Evolutionary conservation across 1,140 invertebrate species (phyloP).

Genomic region (Drosophila arawakana): DNA sequence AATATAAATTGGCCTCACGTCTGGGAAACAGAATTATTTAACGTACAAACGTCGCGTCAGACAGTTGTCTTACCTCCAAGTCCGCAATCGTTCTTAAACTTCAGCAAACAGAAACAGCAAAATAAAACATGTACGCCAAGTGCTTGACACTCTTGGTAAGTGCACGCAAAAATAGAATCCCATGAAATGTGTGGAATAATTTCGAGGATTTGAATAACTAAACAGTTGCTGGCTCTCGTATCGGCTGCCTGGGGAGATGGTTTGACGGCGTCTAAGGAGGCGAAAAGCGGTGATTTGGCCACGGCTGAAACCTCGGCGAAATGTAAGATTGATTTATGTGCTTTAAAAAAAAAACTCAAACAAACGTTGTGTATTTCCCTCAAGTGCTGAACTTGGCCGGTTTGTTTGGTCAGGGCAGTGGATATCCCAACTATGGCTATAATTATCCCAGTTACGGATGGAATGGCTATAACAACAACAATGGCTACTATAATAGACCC

Average conservation of each 20-base stretch:
- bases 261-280: constrained; percentile 23
- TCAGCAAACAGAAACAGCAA: background rate
- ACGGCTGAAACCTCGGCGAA: constrained; percentile 74
- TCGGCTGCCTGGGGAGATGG: constrained; percentile 38
- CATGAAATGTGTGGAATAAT: too few relatives aligned
- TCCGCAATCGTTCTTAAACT: constrained; percentile 19
- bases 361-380: background rate
- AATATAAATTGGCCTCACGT: constrained; percentile 81
- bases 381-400: constrained; percentile 72
- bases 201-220: background rate
- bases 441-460: constrained; percentile 31
- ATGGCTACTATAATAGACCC: constrained; percentile 45
- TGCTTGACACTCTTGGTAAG: constrained; percentile 51
- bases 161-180: constrained; percentile 14
- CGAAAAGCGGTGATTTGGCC: constrained; percentile 53
- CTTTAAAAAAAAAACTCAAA: background rate
- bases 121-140: constrained; percentile 35
- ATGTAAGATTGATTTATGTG: constrained; percentile 39
- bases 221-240: constrained; percentile 43
- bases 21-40: constrained; percentile 83
- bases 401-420: constrained; percentile 45
- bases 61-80: constrained; percentile 52
- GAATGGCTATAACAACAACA: constrained; percentile 11
- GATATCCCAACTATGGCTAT: constrained; percentile 65
- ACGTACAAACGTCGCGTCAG: constrained; percentile 64